Base-by-base conservation (phyloP, 2,113 vertebrate species). In the Ploceus nigricollis region DNA sequence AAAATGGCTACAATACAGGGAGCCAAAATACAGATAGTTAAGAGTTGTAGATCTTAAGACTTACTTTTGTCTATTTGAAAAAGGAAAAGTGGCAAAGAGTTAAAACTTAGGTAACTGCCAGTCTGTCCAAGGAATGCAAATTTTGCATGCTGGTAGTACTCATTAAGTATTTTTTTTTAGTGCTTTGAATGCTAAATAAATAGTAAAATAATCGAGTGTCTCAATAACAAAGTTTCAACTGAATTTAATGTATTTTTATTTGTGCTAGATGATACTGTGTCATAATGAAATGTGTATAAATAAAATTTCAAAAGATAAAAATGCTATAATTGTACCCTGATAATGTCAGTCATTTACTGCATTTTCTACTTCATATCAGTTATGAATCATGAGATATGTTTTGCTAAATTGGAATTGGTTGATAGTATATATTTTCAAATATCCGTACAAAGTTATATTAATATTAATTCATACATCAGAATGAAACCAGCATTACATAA, bases 11-110 rank as follows among this genome's bases (percentile, higher is more conserved):
- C 19, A 80, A 31, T 87, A 30, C 10, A 73, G 35, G 28, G 33
- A 87, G 57, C 28, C 83, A 39, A 93, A 82, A 70, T 77, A 63
- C 5, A 11, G 65, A 39, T 58, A 53, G 23, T 83, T 82, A 68
- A 40, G 50, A 60, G 42, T 40, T 80, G 54, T 33, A 89, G 31
- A 73, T 65, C 45, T 83, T 56, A 72, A 80, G 75, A 4, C 24
- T 65, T 69, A 28, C 27, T 93, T 75, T 94, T 15, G 7, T 75
- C 23, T 76, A 11, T 71, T 93, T 80, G 92, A 85, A 95, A 96
- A 97, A 95, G 91, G 93, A 79, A 90, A 92, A 94, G 64, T 75
- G 83, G 57, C n/a, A 30, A 87, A 71, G 80, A 58, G 56, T 94
- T 86, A 60, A 77, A 73, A 63, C 42, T 83, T 96, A 88, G 64